Evolutionary conservation across 2,888 invertebrate species (phyloP).

Genomic region (Sarcophaga caerulescens): DNA sequence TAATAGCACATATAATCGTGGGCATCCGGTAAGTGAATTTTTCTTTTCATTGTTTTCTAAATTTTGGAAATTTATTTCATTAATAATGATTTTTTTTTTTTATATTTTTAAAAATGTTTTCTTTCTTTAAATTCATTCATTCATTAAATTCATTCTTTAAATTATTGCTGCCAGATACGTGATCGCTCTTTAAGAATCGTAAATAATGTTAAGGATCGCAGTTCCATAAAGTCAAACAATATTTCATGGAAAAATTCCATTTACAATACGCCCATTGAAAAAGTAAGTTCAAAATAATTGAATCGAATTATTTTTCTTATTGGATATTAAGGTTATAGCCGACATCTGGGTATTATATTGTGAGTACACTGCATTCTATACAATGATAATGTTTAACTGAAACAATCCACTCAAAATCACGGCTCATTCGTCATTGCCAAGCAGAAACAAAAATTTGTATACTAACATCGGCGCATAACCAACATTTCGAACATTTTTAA

Average conservation of each 20-base stretch:
- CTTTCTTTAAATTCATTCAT: conserved; percentile 21
- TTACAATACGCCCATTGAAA: conserved; percentile 70
- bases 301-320: not conserved
- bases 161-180: conserved; percentile 71
- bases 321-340: not conserved
- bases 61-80: not conserved
- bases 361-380: no score
- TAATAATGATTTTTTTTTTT: not conserved
- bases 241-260: conserved; percentile 73
- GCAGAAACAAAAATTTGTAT: no score
- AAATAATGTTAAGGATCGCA: conserved; percentile 73
- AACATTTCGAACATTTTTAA: no score
- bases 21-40: conserved; percentile 72
- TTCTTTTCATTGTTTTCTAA: no score
- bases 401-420: no score
- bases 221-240: conserved; percentile 73
- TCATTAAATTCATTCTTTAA: conserved; percentile 2
- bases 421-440: no score
- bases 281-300: conserved; percentile 69
- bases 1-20: conserved; percentile 72
- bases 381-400: no score
- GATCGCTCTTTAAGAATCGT: conserved; percentile 74
- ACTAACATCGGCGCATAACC: no score
- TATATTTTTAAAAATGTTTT: not conserved
- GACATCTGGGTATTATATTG: no score